phyloP scores from a whole-genome alignment of 2,797 vertebrate genomes.

The Odontamblyopus rebecca region DNA sequence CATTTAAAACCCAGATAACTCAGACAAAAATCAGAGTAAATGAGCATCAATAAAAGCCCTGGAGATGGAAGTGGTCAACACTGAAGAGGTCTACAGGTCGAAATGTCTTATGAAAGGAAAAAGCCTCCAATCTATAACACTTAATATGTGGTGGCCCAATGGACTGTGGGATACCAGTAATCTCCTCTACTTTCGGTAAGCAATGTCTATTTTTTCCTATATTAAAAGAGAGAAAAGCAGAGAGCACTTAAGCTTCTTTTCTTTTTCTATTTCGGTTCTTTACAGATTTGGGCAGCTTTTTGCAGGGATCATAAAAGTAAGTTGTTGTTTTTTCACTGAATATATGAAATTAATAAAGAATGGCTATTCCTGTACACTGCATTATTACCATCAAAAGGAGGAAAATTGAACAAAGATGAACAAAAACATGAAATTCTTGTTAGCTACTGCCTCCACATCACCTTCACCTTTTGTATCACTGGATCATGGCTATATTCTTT shows the following conservation, averaged over 20 bases:
- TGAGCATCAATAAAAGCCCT: neutral
- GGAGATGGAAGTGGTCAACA: neutral
- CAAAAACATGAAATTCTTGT: conserved; percentile 30
- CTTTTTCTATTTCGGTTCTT: neutral
- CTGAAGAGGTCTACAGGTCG: neutral
- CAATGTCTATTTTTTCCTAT: neutral
- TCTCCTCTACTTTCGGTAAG: conserved; percentile 4
- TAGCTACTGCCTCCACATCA: conserved; percentile 16
- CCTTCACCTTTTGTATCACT: conserved; percentile 22
- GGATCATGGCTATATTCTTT: conserved; percentile 5
- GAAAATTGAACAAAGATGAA: conserved; percentile 14
- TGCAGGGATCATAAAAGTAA: neutral
- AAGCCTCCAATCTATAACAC: conserved; percentile 9
- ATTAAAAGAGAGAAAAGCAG: neutral
- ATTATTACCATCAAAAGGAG: neutral
- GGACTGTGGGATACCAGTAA: conserved; percentile 1
- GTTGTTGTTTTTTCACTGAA: neutral
- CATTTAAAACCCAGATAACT: neutral
- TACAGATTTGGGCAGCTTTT: neutral
- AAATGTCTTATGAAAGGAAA: neutral
- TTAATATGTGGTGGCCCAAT: conserved; percentile 1
- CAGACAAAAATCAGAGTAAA: neutral
- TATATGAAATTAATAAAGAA: neutral
- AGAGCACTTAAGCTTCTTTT: neutral
- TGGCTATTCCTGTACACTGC: too few relatives aligned